phyloP scores from a whole-genome alignment of 2,797 vertebrate species.

The Typhlichthys eigenmanni region DNA sequence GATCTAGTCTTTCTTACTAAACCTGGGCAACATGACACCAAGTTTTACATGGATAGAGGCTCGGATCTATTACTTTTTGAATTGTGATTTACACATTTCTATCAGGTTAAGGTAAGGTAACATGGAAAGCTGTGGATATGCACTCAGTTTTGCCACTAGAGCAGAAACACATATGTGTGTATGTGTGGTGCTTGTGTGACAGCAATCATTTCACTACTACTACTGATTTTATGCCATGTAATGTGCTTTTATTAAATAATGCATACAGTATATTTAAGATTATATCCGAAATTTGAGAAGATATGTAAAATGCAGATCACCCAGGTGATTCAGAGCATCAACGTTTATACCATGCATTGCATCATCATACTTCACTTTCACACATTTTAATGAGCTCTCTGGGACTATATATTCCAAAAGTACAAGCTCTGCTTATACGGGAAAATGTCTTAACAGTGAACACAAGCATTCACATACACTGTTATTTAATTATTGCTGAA shows the following conservation, averaged over 20 bases:
- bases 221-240: too few species aligned
- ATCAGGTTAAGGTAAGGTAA: neutral
- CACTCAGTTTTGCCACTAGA: neutral
- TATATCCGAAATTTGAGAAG: neutral
- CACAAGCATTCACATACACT: constrained; percentile 7
- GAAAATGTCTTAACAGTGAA: neutral
- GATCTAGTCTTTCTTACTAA: neutral
- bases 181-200: constrained; percentile 67
- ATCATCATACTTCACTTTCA: neutral
- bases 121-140: neutral
- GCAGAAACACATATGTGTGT: neutral
- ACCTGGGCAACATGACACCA: neutral
- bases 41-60: neutral
- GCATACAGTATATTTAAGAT: too few species aligned
- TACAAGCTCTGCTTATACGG: neutral
- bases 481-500: neutral
- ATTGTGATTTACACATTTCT: neutral
- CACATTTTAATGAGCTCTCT: too few species aligned
- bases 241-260: too few species aligned
- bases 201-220: neutral
- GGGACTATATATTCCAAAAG: neutral
- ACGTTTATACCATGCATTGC: neutral
- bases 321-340: neutral
- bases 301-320: neutral
- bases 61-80: neutral